A percentile compares a stretch with the other conserved stretches of the same genome.
These are phyloP conservation scores for Conomelus anceps DNA, from an alignment of 2,888 invertebrate genomes.

Conservation along the genomic window DNA sequence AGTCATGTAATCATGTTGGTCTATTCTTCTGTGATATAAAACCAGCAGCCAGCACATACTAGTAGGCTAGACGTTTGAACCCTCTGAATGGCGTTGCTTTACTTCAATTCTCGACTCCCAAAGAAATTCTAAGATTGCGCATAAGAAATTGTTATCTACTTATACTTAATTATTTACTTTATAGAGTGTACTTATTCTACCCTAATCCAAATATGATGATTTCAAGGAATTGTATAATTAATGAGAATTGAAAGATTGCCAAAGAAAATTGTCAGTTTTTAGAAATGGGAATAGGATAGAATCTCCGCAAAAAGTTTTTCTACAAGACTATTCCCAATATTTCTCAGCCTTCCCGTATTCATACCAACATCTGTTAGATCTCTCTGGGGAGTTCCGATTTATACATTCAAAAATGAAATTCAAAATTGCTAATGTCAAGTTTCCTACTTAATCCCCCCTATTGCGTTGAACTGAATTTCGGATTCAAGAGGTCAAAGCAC, in stretches of 20 bases:
- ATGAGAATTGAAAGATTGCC: background rate
- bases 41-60: too few relatives aligned
- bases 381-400: background rate
- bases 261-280: background rate
- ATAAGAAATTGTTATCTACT: too few relatives aligned
- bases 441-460: background rate
- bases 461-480: background rate
- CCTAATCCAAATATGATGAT: too few relatives aligned
- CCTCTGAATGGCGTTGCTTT: too few relatives aligned
- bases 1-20: too few relatives aligned
- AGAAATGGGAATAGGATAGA: background rate
- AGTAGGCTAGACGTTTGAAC: too few relatives aligned
- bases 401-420: background rate
- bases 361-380: background rate
- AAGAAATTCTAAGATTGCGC: too few relatives aligned
- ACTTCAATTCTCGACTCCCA: too few relatives aligned
- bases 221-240: too few relatives aligned
- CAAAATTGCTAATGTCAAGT: background rate
- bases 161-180: too few relatives aligned
- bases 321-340: background rate
- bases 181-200: too few relatives aligned
- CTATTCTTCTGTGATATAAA: too few relatives aligned
- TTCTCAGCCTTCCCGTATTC: background rate
- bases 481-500: background rate
- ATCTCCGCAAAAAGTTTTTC: background rate